Base-by-base conservation (phyloP, 1,140 invertebrate species). In the Nasonia vitripennis region DNA sequence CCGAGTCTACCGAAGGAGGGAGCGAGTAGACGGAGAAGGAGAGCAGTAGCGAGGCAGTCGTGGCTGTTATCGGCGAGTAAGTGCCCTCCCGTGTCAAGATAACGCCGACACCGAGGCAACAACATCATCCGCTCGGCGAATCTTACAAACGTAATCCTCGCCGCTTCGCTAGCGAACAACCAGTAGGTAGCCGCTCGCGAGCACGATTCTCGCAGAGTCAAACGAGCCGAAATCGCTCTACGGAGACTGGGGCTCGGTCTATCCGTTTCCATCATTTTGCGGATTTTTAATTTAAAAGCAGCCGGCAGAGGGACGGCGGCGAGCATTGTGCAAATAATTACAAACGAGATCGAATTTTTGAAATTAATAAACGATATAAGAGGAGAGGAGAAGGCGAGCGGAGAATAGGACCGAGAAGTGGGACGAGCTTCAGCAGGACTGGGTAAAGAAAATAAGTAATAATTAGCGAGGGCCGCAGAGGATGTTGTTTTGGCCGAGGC, bases 51-150 rank as follows among this genome's bases (percentile, higher is more conserved):
- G 27, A 27, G 27, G 27, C 27, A 27, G 27, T 27, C 27, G 27
- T 1, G 71, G 81, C 88, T 89, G 88, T 92, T 92, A 93, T 93
- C 91, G 89, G 89, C 77, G 88, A 91, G 91, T 93, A 92, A 93
- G 92, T 93, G 91, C 91, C 91, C 91, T 92, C 90, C 87, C 89
- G 89, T 92, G 91, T 92, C 89, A 89, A 92, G 91, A 92, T 93
- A 93, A 92, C 87, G 87, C 88, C 91, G 91, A 93, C 92, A 92
- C 91, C 91, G 87, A 88, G 91, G 89, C 90, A 90, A 92, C 92
- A 93, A 92, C 92, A 93, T 92, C 91, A 93, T 93, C 89, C 90
- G 88, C 87, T 84, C 89, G 89, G 90, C 89, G 89, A 91, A 91
- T 90, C 87, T 87, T 90, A 90, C 90, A 90, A 92, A 91, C 89